Percentiles rank a stretch among this genome's conserved stretches.
Conservation (phyloP, 2,797 vertebrate species). For the Neopelma chrysocephalum region DNA sequence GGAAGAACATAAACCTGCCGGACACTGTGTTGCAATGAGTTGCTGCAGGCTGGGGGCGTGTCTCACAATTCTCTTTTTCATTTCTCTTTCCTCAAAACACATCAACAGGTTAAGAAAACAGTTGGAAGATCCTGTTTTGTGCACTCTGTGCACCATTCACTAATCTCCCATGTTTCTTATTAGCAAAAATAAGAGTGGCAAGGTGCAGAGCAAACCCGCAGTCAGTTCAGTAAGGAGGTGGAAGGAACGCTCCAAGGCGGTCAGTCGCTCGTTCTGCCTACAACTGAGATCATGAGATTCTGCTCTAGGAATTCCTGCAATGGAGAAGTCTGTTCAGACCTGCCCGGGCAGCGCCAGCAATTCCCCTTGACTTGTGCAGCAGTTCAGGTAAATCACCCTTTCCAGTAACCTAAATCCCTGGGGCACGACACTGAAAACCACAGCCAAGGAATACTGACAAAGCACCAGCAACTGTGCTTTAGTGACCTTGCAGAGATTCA, state of each 20-base stretch:
- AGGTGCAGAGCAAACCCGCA: neutral
- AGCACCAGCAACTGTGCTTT: neutral
- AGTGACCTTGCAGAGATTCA: neutral
- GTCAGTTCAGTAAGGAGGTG: neutral
- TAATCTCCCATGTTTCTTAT: neutral
- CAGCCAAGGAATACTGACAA: neutral
- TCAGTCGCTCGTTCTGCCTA: neutral
- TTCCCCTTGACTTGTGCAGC: neutral
- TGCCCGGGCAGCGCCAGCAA: neutral
- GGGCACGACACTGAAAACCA: neutral
- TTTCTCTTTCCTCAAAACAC: neutral
- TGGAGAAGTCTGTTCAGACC: conserved; percentile 16
- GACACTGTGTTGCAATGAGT: neutral
- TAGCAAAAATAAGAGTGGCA: neutral
- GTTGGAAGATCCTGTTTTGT: neutral
- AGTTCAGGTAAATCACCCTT: neutral
- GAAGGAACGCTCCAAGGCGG: neutral
- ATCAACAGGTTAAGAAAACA: neutral
- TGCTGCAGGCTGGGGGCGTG: neutral
- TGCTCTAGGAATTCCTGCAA: neutral
- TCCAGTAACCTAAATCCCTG: neutral
- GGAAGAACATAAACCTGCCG: neutral
- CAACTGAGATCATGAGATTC: neutral
- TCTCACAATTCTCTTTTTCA: neutral
- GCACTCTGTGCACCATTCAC: neutral